Evolutionary conservation across 2,888 invertebrate genomes (phyloP).

Genomic region (Synanthedon myopaeformis): DNA sequence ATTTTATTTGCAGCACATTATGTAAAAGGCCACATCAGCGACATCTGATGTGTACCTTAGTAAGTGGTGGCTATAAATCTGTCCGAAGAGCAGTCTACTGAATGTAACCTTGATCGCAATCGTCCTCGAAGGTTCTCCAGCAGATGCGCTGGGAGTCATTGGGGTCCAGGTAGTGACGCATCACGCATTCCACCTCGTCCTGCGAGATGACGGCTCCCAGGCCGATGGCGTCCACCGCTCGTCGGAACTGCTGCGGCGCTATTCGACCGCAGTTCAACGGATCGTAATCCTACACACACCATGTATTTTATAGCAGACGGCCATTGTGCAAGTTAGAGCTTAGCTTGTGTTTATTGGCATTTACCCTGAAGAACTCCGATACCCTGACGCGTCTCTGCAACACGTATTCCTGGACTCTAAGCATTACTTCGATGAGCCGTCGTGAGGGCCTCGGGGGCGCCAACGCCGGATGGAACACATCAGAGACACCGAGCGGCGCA

Average conservation of each 20-base stretch:
- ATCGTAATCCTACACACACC: conserved; percentile 73
- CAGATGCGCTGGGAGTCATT: conserved; percentile 75
- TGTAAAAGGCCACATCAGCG: background rate
- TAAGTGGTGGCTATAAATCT: too few species aligned
- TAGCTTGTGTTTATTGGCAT: conserved; percentile 1
- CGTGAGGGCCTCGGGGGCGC: conserved; percentile 54
- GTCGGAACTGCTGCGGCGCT: conserved; percentile 77
- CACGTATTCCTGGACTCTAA: conserved; percentile 76
- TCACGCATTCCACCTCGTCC: conserved; percentile 74
- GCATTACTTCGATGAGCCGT: conserved; percentile 67
- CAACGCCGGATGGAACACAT: conserved; percentile 75
- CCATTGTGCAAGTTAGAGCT: background rate
- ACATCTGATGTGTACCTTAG: background rate
- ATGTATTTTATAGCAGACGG: background rate
- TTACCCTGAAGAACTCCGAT: conserved; percentile 77
- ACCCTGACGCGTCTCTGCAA: conserved; percentile 74
- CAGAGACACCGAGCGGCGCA: conserved; percentile 43
- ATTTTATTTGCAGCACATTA: too few species aligned
- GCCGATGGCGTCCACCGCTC: conserved; percentile 76
- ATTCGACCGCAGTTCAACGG: conserved; percentile 76
- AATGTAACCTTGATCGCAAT: conserved; percentile 76
- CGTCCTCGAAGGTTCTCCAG: conserved; percentile 83
- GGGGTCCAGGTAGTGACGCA: conserved; percentile 78
- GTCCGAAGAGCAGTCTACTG: too few species aligned
- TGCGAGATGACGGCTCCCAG: conserved; percentile 72